These are phyloP conservation scores for Pteropus alecto DNA, from an alignment of 2,113 vertebrate genomes.

Conservation along the genomic window DNA sequence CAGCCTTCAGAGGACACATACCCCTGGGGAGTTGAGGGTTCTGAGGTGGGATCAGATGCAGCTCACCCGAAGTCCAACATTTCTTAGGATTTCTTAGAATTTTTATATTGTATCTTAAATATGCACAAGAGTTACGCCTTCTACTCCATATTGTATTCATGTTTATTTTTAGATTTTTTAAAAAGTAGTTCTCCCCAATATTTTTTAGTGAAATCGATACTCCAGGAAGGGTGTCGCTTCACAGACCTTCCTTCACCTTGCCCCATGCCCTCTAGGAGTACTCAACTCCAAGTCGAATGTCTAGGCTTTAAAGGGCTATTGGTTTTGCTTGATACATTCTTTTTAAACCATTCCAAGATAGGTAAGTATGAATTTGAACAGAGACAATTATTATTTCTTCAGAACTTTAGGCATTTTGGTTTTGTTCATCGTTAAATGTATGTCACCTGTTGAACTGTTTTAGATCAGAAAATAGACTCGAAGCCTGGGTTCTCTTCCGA, in stretches of 20 bases:
- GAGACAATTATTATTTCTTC: neutral
- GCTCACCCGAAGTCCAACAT: neutral
- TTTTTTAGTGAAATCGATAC: neutral
- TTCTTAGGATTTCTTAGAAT: neutral
- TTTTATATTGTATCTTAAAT: neutral
- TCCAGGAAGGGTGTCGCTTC: neutral
- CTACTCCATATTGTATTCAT: neutral
- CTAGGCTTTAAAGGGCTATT: neutral
- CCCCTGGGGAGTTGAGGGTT: neutral
- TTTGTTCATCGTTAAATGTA: conserved; percentile 53
- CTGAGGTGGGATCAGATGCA: neutral
- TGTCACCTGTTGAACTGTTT: neutral
- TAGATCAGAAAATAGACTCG: neutral
- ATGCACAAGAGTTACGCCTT: neutral
- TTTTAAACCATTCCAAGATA: neutral
- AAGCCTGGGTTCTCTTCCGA: neutral
- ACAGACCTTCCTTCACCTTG: neutral
- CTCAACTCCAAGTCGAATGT: neutral
- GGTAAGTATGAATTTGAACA: neutral
- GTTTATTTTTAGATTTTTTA: neutral
- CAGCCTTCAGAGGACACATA: neutral
- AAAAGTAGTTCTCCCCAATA: neutral
- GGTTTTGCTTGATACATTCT: neutral
- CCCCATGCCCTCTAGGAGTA: neutral
- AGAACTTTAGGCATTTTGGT: neutral